These are phyloP conservation scores for Nomada fucata DNA, from an alignment of 2,888 invertebrate genomes.

Conservation along the genomic window DNA sequence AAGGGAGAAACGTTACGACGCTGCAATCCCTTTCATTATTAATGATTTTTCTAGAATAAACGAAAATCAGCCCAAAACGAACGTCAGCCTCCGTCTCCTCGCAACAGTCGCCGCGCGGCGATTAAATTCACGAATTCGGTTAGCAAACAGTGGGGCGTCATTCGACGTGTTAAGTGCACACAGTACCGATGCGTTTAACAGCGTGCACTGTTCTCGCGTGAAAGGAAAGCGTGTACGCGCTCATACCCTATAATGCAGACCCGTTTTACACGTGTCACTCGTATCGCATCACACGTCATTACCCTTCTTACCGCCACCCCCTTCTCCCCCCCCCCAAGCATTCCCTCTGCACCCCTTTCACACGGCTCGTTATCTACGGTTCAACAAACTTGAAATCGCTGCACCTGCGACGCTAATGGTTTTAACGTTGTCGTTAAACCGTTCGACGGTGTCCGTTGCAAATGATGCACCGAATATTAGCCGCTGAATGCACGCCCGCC, in stretches of 20 bases:
- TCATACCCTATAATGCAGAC: constrained; percentile 36
- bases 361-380: constrained; percentile 64
- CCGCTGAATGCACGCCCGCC: neutral
- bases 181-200: constrained; percentile 21
- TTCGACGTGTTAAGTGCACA: constrained; percentile 38
- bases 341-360: constrained; percentile 16
- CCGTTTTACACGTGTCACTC: constrained; percentile 67
- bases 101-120: too few species aligned
- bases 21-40: too few species aligned
- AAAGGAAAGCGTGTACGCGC: neutral
- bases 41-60: too few species aligned
- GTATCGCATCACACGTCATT: constrained; percentile 73
- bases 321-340: constrained; percentile 3
- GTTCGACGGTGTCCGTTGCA: constrained; percentile 25
- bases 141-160: constrained; percentile 7
- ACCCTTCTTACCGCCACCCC: constrained; percentile 56
- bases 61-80: too few species aligned
- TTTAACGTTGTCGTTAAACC: constrained; percentile 52
- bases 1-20: too few species aligned
- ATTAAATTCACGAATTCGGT: neutral
- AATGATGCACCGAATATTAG: constrained; percentile 22
- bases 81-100: too few species aligned
- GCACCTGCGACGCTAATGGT: constrained; percentile 64
- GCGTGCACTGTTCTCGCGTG: neutral
- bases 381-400: constrained; percentile 70